phyloP scores from a whole-genome alignment of 2,888 invertebrate genomes.

The Mallateleia sp. region DNA sequence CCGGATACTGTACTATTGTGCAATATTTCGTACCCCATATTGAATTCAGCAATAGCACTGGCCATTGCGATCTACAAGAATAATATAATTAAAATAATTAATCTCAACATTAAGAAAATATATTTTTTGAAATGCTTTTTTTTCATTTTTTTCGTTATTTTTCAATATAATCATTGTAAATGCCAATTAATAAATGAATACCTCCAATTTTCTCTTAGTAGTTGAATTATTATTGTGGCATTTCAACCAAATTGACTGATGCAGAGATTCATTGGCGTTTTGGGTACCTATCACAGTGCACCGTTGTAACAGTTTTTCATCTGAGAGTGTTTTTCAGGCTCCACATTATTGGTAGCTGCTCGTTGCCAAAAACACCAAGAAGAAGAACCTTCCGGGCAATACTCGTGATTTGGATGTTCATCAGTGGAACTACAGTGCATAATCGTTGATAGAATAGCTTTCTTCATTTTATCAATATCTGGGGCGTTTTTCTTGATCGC shows the following conservation, averaged over 20 bases:
- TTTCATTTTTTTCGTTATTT: no score
- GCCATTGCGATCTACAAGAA: no score
- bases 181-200: no score
- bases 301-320: conserved; percentile 35
- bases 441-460: conserved; percentile 60
- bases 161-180: no score
- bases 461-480: conserved; percentile 54
- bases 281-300: conserved; percentile 55
- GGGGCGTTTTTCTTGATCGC: conserved; percentile 51
- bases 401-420: conserved; percentile 20
- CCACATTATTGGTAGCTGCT: conserved; percentile 17
- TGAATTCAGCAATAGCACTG: no score
- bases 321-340: conserved; percentile 32
- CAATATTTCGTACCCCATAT: no score
- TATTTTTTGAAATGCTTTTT: no score
- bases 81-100: no score
- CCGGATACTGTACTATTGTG: no score
- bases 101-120: no score
- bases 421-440: conserved; percentile 57
- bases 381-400: neutral
- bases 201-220: neutral
- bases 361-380: conserved; percentile 64
- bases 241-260: conserved; percentile 55
- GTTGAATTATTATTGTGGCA: conserved; percentile 33
- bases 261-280: conserved; percentile 63